Conservation (phyloP, 2,113 vertebrate genomes). For the Pipa parva region DNA sequence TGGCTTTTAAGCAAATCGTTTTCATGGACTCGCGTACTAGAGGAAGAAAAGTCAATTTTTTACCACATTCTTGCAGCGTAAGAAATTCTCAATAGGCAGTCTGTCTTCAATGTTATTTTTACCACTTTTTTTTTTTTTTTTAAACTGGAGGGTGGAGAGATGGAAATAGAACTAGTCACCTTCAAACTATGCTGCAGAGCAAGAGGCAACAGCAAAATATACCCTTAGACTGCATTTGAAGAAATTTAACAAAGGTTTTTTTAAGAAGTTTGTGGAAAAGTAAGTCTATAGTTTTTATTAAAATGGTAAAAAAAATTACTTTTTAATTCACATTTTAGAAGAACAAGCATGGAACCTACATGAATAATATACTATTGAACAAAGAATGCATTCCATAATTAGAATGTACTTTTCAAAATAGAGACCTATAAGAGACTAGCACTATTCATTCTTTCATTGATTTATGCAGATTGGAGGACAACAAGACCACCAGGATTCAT, state of each 20-base stretch:
- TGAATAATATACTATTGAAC: too few relatives aligned
- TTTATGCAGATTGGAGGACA: too few relatives aligned
- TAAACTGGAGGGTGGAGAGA: constrained; percentile 16
- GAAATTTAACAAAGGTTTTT: neutral
- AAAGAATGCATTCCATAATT: too few relatives aligned
- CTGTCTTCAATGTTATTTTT: constrained; percentile 17
- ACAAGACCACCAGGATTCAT: too few relatives aligned
- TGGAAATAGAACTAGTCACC: neutral
- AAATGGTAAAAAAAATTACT: too few relatives aligned
- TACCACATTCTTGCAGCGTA: neutral
- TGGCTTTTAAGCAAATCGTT: too few relatives aligned
- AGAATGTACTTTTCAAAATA: too few relatives aligned
- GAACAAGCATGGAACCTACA: too few relatives aligned
- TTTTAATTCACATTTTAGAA: too few relatives aligned
- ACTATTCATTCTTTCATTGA: too few relatives aligned
- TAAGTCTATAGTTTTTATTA: constrained; percentile 3
- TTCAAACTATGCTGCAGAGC: neutral
- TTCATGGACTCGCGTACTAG: neutral
- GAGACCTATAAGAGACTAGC: too few relatives aligned
- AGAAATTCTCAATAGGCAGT: constrained; percentile 30
- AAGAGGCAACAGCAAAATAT: neutral
- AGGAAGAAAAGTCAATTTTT: neutral
- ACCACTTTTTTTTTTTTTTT: constrained; percentile 10
- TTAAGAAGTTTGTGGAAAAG: neutral
- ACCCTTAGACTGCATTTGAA: neutral